Evolutionary conservation across 2,888 invertebrate genomes (phyloP), one percentile per base, ranked within the genome.

Genomic region (Electrophaes corylata): DNA sequence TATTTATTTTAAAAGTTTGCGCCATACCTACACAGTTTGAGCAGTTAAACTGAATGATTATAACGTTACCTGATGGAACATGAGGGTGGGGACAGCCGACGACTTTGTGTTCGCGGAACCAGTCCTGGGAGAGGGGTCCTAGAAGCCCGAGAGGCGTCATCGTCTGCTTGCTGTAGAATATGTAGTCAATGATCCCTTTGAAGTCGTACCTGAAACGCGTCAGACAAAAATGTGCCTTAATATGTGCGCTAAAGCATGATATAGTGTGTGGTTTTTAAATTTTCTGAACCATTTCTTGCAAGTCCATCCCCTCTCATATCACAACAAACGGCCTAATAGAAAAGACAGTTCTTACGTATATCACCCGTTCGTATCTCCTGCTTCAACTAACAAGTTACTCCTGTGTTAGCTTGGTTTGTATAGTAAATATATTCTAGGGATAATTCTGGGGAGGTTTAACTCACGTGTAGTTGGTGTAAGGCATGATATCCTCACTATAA

Each of bases 131-230:
- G 56, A 99, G 93, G 1, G 99, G 98, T 1, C 99, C 99, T 52
- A 99, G 93, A 53, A 99, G 93, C 56, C 99, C 99, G 60, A 99
- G 93, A 20, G 98, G 97, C 74, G 96, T 96, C 96, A 99, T 97
- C 81, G 97, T 96, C 84, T 97, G 96, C 84, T 97, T 97, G 68
- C 98, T 97, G 88, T 97, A 98, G 93, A 99, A 99, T 88, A 99
- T 98, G 94, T 99, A 99, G 93, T 99, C 99, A 83, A 99, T 99
- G 84, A 99, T 98, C 73, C 99, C 99, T 91, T 99, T 98, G 93
- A 99, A 99, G 89, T 99, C 99, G 91, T 98, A 98, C 79, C 98
- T 98, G 93, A 39, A 94, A 92, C 20, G 23, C 18, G 10, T 40
- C 26, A 40, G 14, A 39, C 18, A 39, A 20, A 4, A 20, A 20